A percentile compares a stretch with the other conserved stretches of the same genome.
Conservation (phyloP, 2,113 vertebrate genomes). For the Sphaerodactylus townsendi region DNA sequence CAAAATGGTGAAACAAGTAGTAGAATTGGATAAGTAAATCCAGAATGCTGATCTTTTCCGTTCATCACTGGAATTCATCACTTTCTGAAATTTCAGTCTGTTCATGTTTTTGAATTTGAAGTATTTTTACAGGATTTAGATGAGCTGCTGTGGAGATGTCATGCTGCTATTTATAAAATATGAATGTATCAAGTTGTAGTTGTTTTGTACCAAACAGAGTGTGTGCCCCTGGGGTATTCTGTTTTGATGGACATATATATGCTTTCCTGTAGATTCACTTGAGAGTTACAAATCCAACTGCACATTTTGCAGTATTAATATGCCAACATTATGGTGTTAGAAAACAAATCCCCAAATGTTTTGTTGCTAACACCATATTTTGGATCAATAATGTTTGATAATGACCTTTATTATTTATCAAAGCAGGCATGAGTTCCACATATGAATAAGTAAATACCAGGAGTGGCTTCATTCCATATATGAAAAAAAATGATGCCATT, state of each 20-base stretch:
- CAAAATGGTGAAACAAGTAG: background rate
- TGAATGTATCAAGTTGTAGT: background rate
- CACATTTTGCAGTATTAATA: background rate
- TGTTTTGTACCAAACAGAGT: constrained; percentile 5
- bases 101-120: background rate
- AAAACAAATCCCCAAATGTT: constrained; percentile 9
- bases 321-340: background rate
- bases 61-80: background rate
- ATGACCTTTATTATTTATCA: constrained; percentile 46
- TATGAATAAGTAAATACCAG: constrained; percentile 18
- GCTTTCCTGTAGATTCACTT: background rate
- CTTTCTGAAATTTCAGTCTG: background rate
- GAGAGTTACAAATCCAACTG: background rate
- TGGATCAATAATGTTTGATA: constrained; percentile 45
- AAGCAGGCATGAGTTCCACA: background rate
- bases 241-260: background rate
- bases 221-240: background rate
- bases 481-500: background rate
- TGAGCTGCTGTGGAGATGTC: background rate
- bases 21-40: background rate
- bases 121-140: no score
- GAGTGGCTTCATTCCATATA: background rate
- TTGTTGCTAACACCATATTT: background rate
- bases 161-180: background rate
- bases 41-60: background rate